Conservation (phyloP, 1,140 invertebrate species). For the Meteorus sp. region DNA sequence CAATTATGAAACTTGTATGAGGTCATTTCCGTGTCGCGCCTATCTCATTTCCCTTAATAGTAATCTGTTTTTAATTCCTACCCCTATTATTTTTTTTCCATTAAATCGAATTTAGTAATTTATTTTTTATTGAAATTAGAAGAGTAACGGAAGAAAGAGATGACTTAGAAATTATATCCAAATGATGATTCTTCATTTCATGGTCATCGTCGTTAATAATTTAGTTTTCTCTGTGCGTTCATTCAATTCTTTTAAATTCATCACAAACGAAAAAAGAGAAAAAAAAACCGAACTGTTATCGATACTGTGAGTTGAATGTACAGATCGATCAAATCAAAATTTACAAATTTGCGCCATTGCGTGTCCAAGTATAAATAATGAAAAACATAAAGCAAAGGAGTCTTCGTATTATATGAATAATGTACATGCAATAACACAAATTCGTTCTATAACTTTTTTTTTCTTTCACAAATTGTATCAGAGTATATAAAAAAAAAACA, state of each 20-base stretch:
- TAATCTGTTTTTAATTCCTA: slow-evolving; percentile 8
- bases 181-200: too few relatives aligned
- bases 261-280: background rate
- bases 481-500: slow-evolving; percentile 25
- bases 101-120: slow-evolving; percentile 23
- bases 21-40: slow-evolving; percentile 25
- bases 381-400: background rate
- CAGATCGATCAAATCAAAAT: slow-evolving; percentile 12
- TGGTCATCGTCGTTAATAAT: too few relatives aligned
- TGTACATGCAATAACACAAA: slow-evolving; percentile 21
- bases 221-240: too few relatives aligned
- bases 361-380: background rate
- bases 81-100: slow-evolving; percentile 19
- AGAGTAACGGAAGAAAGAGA: too few relatives aligned
- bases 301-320: background rate
- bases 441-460: slow-evolving; percentile 28
- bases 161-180: too few relatives aligned
- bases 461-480: slow-evolving; percentile 22
- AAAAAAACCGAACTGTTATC: too few relatives aligned
- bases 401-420: slow-evolving; percentile 15
- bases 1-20: slow-evolving; percentile 77
- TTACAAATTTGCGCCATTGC: background rate
- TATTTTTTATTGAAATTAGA: slow-evolving; percentile 38
- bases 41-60: background rate
- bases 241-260: too few relatives aligned